Base-by-base conservation (phyloP, 2,113 vertebrate species). In the Myanophis thanlyinensis region DNA sequence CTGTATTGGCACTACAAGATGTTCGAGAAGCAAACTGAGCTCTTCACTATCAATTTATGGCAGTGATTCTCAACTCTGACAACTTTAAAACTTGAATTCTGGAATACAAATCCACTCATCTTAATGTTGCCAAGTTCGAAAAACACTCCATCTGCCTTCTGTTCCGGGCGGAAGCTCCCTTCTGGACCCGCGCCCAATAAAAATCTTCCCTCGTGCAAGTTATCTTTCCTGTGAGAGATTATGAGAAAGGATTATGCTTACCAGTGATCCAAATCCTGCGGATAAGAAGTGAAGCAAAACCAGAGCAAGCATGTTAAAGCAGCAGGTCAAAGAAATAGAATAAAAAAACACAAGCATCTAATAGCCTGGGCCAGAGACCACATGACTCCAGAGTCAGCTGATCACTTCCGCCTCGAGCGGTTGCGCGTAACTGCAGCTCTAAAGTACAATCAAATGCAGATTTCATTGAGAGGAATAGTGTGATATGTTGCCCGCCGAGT, bases 381-480 rank as follows among this genome's bases (percentile, higher is more conserved):
- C 54, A 62, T 49, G 91, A 87, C 22, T 86, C 23, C 2, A 23
- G 56, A 59, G n/a, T 62, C 85, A 62, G 54, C 91, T 91, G 91
- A 91, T 27, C 20, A 18, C 53, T 62, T 87, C 46, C 91, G 85
- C 53, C 44, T 11, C 44, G 0, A 44, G n/a, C 5, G 18, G 15
- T 20, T 6, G 18, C 15, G 35, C 35, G 15, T 40, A 18, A 8
- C 15, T 40, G 67, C 15, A 80, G 5, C 15, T 40, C 6, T 80
- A 40, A 80, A 40, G 7, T 44, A 5, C 35, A 40, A 22, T 35
- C 35, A 8, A 80, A 80, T 7, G 0, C 18, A 9, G 67, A 22
- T 80, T 80, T 80, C 35, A 40, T 11, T 59, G 56, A 27, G 56
- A 27, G 56, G 35, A 80, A 0, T 22, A 35, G 35, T 40, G 5